These are phyloP conservation scores for Crotalus helleri DNA, from an alignment of 2,113 vertebrate species.

Conservation along the genomic window DNA sequence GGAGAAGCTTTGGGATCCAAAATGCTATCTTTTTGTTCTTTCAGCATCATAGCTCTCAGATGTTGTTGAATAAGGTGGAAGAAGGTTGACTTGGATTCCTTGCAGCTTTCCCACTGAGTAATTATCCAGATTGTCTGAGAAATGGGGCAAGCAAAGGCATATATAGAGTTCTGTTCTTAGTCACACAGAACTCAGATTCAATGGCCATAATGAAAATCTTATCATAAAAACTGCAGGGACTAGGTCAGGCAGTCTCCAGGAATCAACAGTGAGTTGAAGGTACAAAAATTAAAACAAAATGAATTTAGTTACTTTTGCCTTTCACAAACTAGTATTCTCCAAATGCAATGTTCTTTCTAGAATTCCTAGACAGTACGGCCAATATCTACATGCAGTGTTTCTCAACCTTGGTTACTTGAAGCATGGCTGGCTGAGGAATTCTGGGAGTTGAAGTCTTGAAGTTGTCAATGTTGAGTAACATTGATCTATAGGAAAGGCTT, in stretches of 20 bases:
- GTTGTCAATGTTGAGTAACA: neutral
- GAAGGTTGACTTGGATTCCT: neutral
- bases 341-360: neutral
- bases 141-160: neutral
- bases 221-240: neutral
- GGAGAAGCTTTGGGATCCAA: neutral
- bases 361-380: neutral
- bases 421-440: neutral
- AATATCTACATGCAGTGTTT: neutral
- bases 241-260: neutral
- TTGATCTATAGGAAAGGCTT: neutral
- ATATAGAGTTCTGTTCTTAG: neutral
- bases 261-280: neutral
- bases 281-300: neutral
- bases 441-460: neutral
- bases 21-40: neutral
- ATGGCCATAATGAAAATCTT: neutral
- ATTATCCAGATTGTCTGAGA: neutral
- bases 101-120: neutral
- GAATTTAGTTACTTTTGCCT: neutral
- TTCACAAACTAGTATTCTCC: neutral
- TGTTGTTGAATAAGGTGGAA: neutral
- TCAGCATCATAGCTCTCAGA: neutral
- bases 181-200: neutral
- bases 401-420: neutral